Conservation (phyloP, 2,888 invertebrate genomes). For the Melanostoma mellinum region DNA sequence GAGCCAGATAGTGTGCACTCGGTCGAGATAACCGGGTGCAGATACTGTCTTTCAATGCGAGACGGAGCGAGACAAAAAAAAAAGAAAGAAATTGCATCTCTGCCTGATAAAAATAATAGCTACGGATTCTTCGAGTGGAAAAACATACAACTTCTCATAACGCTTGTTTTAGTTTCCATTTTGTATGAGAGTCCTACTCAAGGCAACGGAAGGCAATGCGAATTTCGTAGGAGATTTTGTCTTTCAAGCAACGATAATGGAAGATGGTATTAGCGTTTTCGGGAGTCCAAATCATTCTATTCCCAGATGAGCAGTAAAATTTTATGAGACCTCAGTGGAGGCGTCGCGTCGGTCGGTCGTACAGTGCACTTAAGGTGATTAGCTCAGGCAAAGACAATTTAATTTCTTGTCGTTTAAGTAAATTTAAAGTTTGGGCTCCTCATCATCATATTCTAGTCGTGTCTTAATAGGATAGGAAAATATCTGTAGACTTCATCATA, state of each 20-base stretch:
- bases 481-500: no score
- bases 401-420: constrained; percentile 11
- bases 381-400: no score
- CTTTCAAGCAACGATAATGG: constrained; percentile 26
- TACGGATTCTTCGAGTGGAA: constrained; percentile 67
- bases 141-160: constrained; percentile 68
- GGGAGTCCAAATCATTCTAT: not conserved
- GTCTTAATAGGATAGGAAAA: no score
- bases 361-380: not conserved
- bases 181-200: constrained; percentile 14
- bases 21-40: constrained; percentile 60
- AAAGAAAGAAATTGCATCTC: constrained; percentile 40
- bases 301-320: constrained; percentile 12
- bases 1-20: constrained; percentile 47
- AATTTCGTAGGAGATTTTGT: constrained; percentile 22
- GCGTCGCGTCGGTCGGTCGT: constrained; percentile 11
- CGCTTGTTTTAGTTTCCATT: constrained; percentile 61
- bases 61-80: constrained; percentile 1
- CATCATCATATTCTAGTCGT: no score
- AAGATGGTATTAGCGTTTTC: not conserved
- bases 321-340: constrained; percentile 2
- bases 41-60: constrained; percentile 52
- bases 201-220: constrained; percentile 6
- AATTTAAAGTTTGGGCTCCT: not conserved
- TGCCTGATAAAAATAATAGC: constrained; percentile 64